Conservation (phyloP, 2,113 vertebrate genomes). For the Columba livia region DNA sequence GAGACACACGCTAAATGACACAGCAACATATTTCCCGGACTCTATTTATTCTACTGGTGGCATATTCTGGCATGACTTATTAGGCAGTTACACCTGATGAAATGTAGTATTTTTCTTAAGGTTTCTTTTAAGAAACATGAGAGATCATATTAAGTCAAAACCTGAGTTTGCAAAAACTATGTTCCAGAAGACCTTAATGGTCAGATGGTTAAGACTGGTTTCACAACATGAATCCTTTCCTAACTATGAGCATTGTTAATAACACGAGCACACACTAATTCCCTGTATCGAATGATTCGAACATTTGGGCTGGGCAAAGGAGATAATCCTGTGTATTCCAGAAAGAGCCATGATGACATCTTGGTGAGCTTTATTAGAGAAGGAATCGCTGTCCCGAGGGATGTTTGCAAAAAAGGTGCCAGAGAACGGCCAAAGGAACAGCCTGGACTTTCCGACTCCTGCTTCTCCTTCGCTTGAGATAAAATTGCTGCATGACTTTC, state of each 20-base stretch:
- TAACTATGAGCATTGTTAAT: not conserved
- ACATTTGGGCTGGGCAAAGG: not conserved
- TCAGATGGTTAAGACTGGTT: not conserved
- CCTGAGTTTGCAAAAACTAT: not conserved
- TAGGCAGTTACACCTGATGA: not conserved
- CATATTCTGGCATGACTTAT: not conserved
- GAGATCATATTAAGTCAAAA: not conserved
- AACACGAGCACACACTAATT: not conserved
- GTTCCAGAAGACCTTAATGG: not conserved
- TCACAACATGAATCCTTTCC: not conserved
- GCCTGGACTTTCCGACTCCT: not conserved
- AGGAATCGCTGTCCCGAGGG: fast-evolving
- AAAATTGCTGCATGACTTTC: not conserved
- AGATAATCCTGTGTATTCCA: not conserved
- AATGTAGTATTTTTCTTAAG: not conserved
- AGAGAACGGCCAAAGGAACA: not conserved
- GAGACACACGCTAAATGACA: not conserved
- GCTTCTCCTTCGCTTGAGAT: not conserved
- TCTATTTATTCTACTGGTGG: not conserved
- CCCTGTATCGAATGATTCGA: not conserved
- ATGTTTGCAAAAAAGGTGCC: not conserved
- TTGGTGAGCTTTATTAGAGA: not conserved
- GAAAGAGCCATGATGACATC: not conserved
- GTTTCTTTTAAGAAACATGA: not conserved
- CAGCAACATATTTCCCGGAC: not conserved